These are phyloP conservation scores for Montipora efflorescens DNA, from an alignment of 64 coral and sea anemone genomes.

Conservation along the genomic window DNA sequence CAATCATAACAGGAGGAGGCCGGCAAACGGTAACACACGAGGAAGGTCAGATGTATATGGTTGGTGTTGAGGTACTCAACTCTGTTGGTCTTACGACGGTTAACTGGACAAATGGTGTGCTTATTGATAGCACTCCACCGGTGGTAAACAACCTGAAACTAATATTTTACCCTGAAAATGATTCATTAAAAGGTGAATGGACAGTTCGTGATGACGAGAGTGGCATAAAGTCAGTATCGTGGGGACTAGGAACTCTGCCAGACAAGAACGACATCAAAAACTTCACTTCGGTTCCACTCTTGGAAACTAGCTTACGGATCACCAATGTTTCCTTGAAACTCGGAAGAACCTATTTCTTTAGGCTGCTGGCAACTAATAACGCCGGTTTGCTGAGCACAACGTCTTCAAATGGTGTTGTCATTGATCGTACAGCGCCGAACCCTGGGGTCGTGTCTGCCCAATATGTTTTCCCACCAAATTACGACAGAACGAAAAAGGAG, in stretches of 20 bases:
- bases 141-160: constrained; percentile 56
- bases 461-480: constrained; percentile 73
- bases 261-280: constrained; percentile 70
- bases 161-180: constrained; percentile 54
- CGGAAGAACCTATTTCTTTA: constrained; percentile 79
- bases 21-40: constrained; percentile 25
- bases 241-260: constrained; percentile 79
- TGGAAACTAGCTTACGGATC: neutral
- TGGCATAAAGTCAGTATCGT: constrained; percentile 58
- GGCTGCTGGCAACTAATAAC: constrained; percentile 66
- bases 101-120: constrained; percentile 85
- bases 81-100: constrained; percentile 55
- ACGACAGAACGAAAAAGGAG: constrained; percentile 74
- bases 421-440: constrained; percentile 83
- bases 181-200: constrained; percentile 66
- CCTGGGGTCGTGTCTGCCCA: constrained; percentile 78
- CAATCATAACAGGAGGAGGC: constrained; percentile 75
- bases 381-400: constrained; percentile 67
- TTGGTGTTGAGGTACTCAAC: constrained; percentile 84
- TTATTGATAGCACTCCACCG: constrained; percentile 84
- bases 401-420: constrained; percentile 76
- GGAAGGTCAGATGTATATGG: constrained; percentile 69
- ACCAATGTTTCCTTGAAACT: constrained; percentile 44
- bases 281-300: neutral
- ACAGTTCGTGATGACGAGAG: constrained; percentile 77